phyloP scores from a whole-genome alignment of 2,113 vertebrate species.

The Toxostoma redivivum region DNA sequence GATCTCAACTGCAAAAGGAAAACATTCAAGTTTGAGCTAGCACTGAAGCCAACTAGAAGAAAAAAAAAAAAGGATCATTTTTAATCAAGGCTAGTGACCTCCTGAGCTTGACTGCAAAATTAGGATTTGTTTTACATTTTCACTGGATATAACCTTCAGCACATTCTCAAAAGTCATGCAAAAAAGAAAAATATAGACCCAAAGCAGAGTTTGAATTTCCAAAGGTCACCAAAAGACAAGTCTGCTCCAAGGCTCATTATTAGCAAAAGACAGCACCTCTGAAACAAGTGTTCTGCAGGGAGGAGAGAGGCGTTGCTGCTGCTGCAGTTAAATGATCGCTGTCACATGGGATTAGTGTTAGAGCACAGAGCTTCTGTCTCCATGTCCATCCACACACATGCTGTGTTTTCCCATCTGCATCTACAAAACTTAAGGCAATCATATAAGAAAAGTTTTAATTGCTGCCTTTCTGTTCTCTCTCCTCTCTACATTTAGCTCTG shows the following conservation, averaged over 20 bases:
- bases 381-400: background rate
- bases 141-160: background rate
- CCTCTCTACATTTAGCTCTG: background rate
- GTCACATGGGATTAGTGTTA: rapidly evolving
- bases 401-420: background rate
- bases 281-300: background rate
- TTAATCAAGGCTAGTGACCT: background rate
- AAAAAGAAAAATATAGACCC: background rate
- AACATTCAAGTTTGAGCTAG: background rate
- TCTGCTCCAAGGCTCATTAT: background rate
- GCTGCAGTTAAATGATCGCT: background rate
- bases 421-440: background rate
- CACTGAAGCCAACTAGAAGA: background rate
- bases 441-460: background rate
- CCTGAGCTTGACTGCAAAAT: background rate
- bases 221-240: background rate
- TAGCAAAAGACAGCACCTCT: background rate
- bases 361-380: background rate
- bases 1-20: background rate
- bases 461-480: background rate
- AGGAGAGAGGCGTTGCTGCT: background rate
- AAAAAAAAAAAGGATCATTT: background rate
- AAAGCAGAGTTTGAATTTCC: background rate
- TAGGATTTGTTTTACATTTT: background rate
- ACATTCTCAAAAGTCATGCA: background rate